Evolutionary conservation across 2,797 vertebrate genomes (phyloP), one percentile per base, ranked within the genome.

Genomic region (Choloepus didactylus): DNA sequence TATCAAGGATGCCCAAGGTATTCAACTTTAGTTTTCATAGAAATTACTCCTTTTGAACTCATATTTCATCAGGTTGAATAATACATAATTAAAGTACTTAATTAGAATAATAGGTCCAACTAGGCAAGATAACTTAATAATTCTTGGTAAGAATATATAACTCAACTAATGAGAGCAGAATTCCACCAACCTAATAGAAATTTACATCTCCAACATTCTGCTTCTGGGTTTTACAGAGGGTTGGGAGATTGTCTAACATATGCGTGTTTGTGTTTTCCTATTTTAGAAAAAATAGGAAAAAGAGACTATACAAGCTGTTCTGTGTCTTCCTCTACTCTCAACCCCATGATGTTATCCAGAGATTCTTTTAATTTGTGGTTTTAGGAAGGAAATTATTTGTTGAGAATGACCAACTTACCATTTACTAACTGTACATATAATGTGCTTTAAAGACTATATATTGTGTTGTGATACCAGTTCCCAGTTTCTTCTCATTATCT

Each of bases 21-120:
- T 79, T 91, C n/a, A 31, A 46, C 35, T 93, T 56, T 94, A 41
- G 54, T 95, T 85, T 87, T 94, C 64, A 54, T 19, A 54, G 44
- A 79, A 84, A 69, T 5, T 27, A 3, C 80, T 69, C 6, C 72
- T 91, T 91, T 81, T 72, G 38, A 97, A 49, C 35, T 85, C 11
- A 2, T 62, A 4, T 70, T 87, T 83, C n/a, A 89, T 85, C 76
- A 54, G 29, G 81, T 76, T 89, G 62, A 83, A 51, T 79, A 84
- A 80, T 72, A 46, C 5, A 5, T 81, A 64, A 51, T 81, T 89
- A 66, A 54, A 75, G 60, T 72, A 44, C 23, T 82, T 64, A 64
- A 25, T 89, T 92, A 81, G 83, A 69, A 64, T 69, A 69, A 60
- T 46, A 86, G 41, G 3, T 29, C 44, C 16, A 59, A 35, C 11